Evolutionary conservation across 2,797 vertebrate genomes (phyloP), one percentile per base, ranked within the genome.

Genomic region (Okamejei kenojei): DNA sequence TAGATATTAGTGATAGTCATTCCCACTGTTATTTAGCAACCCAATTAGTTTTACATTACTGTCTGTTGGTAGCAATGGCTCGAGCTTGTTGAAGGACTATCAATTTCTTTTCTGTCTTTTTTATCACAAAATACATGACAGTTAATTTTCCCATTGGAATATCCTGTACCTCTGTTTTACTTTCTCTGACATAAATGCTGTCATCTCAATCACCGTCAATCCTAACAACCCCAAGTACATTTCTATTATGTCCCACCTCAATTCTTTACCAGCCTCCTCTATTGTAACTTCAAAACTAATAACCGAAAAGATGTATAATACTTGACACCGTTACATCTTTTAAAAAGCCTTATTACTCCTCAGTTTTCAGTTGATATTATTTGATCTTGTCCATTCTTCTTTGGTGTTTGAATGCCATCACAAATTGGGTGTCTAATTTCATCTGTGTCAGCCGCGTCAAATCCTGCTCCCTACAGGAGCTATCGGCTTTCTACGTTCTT

Each of bases 111-210:
- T 92, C 65, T 74, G 90, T 45, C 71, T 92, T 92, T 71, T 76
- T 11, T 76, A 54, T 92, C 38, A 76, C 71, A 68, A 92, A 13
- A 13, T 92, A n/a, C 29, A 21, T 74, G 90, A 73, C 90, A 92
- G 65, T 92, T 92, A 76, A 92, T 92, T 92, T 92, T 76, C 90
- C 90, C 68, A 92, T 92, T 7, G 71, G 68, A 45, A 45, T 74
- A 92, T 76, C 38, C 45, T 76, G 61, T 88, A 35, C 17, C n/a
- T 88, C 63, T 65, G n/a, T 32, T 68, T 88, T 88, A 68, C 61
- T 88, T 17, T 23, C 81, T 15, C 63, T 88, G 84, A 32, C 61
- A 88, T 19, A 35, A 88, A 65, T 88, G n/a, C 63, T 88, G 63
- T 88, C 84, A 68, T 88, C 65, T 88, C 84, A 68, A 88, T 88